Base-by-base conservation (phyloP, 2,888 invertebrate genomes). In the Lagria hirta region DNA sequence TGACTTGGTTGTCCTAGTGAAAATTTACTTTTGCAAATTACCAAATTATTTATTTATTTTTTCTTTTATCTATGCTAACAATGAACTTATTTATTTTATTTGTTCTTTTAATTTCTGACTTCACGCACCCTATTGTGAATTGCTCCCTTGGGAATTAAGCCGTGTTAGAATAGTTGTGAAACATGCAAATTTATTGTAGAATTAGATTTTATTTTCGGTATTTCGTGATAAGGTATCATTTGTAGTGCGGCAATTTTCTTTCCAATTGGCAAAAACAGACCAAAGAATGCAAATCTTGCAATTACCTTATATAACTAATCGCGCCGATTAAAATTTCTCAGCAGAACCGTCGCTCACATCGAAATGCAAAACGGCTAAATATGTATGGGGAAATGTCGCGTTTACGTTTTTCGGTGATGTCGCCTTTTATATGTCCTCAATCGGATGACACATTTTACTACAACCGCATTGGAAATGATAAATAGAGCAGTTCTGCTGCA, bases 101-200 rank as follows among this genome's bases (percentile, higher is more conserved):
- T n/a, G n/a, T n/a, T n/a, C n/a, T n/a, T n/a, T n/a, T n/a, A n/a
- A n/a, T n/a, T n/a, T n/a, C n/a, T n/a, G n/a, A n/a, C n/a, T n/a
- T n/a, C n/a, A n/a, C n/a, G n/a, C n/a, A n/a, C n/a, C n/a, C n/a
- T 18, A 28, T 28, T 27, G 23, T 24, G 16, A 17, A 16, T 29
- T 28, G 16, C 27, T 41, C 22, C 34, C 23, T 36, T 32, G 14
- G 10, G 26, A 36, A 36, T 46, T 41, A 46, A 41, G 16, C 32
- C 30, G 35, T 18, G 46, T 35, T 36, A 41, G 26, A 41, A 41
- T 46, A 41, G 36, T 46, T 35, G 45, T 35, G 35, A 30, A 40
- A 46, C 45, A 41, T 41, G 41, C 40, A 46, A 46, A 46, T 46
- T 40, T 46, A 41, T 46, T 46, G 30, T 30, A 17, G 41, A 41